Evolutionary conservation across 2,797 vertebrate genomes (phyloP), one percentile per base, ranked within the genome.

Genomic region (Thalassophryne amazonica): DNA sequence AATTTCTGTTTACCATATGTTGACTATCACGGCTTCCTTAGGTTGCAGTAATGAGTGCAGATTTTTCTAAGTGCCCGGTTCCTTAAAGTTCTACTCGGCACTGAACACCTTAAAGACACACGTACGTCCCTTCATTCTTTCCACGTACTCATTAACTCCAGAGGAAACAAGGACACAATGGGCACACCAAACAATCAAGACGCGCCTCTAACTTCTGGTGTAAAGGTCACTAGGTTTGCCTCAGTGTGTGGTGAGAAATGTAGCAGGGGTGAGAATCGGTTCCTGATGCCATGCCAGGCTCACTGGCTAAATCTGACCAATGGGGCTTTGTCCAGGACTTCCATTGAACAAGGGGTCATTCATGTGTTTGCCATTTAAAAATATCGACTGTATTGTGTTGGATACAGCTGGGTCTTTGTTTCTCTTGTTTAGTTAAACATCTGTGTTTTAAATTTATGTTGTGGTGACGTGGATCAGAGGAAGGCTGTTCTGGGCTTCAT

Each of bases 161-260:
- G 38, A 75, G 86, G 88, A 88, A 89, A 72, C 39, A 52, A 48
- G 46, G 19, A 83, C 29, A 90, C 86, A 90, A 86, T 88, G 60
- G 58, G 18, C 49, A 59, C 40, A n/a, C 49, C 22, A 47, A 79
- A 89, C 81, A 87, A 84, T 78, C 47, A 74, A 42, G 41, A 60
- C 54, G 23, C 0, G 4, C 5, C 27, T 25, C 15, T 6, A 29
- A 30, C 23, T 63, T 60, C 38, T 53, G 51, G 55, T 36, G 37
- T 38, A 67, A 45, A 71, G 52, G 51, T 76, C 69, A 74, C 2
- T 33, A 2, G 47, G 41, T 53, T 35, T 58, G 45, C 21, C 17
- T 41, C 35, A 56, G 40, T 56, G 37, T 32, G 30, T 11, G 27
- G 14, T 36, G 42, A 71, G 24, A 30, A 54, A 36, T 20, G 10